phyloP scores from a whole-genome alignment of 2,888 invertebrate species.

The Blomia tropicalis region DNA sequence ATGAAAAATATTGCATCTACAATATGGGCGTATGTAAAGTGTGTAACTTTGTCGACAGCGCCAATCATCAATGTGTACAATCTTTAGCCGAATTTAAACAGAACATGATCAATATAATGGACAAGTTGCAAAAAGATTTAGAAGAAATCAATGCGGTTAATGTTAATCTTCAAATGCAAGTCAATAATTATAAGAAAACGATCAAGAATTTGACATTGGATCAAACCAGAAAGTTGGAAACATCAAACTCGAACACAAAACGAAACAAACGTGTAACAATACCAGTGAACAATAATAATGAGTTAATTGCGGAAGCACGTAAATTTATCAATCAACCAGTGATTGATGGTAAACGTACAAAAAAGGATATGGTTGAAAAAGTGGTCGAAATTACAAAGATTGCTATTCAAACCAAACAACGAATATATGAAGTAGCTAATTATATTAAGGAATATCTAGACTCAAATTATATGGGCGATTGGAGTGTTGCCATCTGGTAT shows the following conservation, averaged over 20 bases:
- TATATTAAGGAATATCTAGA: not conserved
- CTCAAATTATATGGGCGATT: constrained; percentile 1
- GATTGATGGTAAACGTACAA: not conserved
- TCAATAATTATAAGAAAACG: not conserved
- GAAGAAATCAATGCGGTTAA: not conserved
- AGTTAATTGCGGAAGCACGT: not conserved
- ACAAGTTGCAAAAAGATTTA: not conserved
- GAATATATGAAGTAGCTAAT: not conserved
- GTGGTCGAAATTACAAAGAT: not conserved
- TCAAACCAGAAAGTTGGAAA: not conserved
- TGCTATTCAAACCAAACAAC: not conserved
- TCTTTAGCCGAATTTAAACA: not conserved
- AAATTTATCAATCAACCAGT: not conserved
- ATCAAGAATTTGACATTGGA: not conserved
- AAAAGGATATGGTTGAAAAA: not conserved
- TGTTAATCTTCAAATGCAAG: not conserved
- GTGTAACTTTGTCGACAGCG: not conserved
- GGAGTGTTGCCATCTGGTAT: not conserved
- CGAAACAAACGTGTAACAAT: not conserved
- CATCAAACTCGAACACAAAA: not conserved
- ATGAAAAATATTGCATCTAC: constrained; percentile 5
- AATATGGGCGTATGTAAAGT: not conserved
- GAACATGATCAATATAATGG: not conserved
- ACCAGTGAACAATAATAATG: not conserved
- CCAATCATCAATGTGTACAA: not conserved